These are phyloP conservation scores for Corvus hawaiiensis DNA, from an alignment of 2,113 vertebrate genomes.

Conservation along the genomic window DNA sequence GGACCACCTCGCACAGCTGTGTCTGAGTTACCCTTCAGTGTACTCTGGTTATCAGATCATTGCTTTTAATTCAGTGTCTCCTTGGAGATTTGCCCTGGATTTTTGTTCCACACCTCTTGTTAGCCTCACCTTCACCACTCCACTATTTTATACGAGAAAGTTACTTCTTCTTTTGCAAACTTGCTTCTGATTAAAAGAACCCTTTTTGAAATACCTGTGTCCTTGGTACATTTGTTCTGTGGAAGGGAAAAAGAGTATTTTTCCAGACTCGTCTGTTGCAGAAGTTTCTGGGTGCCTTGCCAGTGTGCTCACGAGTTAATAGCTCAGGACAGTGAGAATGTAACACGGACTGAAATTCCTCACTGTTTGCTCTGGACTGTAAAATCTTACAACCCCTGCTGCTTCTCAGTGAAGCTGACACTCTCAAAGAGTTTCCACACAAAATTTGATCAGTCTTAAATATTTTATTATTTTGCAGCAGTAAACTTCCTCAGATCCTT, in stretches of 20 bases:
- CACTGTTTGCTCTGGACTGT: conserved; percentile 48
- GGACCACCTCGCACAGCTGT: not conserved
- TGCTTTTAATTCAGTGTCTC: conserved; percentile 40
- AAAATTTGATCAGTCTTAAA: not conserved
- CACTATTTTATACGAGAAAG: conserved; percentile 64
- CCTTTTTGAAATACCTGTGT: not conserved
- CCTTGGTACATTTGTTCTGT: not conserved
- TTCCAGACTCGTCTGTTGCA: not conserved
- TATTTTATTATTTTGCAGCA: not conserved
- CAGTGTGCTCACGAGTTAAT: not conserved
- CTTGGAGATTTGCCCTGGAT: conserved; percentile 17
- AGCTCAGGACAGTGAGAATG: conserved; percentile 19
- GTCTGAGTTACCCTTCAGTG: not conserved
- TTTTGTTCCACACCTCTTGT: conserved; percentile 53
- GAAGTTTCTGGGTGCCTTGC: conserved; percentile 11
- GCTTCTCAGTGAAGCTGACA: conserved; percentile 24
- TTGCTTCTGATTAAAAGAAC: conserved; percentile 50
- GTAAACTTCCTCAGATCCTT: not conserved
- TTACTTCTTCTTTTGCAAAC: conserved; percentile 56
- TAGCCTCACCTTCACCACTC: conserved; percentile 51
- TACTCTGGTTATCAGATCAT: not conserved
- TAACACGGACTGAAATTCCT: not conserved
- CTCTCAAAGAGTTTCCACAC: conserved; percentile 23
- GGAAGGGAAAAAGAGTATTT: not conserved
- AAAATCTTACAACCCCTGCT: conserved; percentile 27